A percentile compares a stretch with the other conserved stretches of the same genome.
phyloP scores from a whole-genome alignment of 2,888 invertebrate species.

The Conchocele bisecta region DNA sequence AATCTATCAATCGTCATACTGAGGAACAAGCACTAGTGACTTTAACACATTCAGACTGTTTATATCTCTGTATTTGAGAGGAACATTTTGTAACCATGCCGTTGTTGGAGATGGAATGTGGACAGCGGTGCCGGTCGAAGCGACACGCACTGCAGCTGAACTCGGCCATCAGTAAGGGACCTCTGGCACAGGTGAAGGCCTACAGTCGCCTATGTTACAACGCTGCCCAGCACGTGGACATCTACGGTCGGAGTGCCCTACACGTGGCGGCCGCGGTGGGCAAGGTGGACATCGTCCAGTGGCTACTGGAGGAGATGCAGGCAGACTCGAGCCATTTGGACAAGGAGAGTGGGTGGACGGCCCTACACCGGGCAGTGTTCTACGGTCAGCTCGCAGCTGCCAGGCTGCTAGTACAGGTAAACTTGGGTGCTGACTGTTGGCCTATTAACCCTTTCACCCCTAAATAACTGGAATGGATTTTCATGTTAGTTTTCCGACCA shows the following conservation, averaged over 20 bases:
- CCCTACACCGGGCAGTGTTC: constrained; percentile 91
- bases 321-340: constrained; percentile 88
- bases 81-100: too few relatives aligned
- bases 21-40: too few relatives aligned
- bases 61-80: too few relatives aligned
- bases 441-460: too few relatives aligned
- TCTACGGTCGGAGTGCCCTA: constrained; percentile 88
- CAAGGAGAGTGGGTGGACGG: constrained; percentile 90
- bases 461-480: too few relatives aligned
- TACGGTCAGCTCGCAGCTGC: constrained; percentile 92
- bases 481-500: too few relatives aligned
- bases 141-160: constrained; percentile 80
- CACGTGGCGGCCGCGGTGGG: constrained; percentile 92
- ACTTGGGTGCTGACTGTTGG: not conserved
- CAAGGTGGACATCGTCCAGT: constrained; percentile 87
- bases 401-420: constrained; percentile 87
- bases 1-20: too few relatives aligned
- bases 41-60: not conserved
- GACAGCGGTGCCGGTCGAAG: constrained; percentile 80
- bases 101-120: constrained; percentile 71
- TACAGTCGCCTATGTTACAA: constrained; percentile 78
- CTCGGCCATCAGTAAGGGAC: constrained; percentile 78
- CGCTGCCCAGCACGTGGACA: constrained; percentile 70
- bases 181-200: constrained; percentile 73
- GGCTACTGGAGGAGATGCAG: constrained; percentile 87